phyloP scores from a whole-genome alignment of 2,888 invertebrate genomes.

The Orchesella flavescens region DNA sequence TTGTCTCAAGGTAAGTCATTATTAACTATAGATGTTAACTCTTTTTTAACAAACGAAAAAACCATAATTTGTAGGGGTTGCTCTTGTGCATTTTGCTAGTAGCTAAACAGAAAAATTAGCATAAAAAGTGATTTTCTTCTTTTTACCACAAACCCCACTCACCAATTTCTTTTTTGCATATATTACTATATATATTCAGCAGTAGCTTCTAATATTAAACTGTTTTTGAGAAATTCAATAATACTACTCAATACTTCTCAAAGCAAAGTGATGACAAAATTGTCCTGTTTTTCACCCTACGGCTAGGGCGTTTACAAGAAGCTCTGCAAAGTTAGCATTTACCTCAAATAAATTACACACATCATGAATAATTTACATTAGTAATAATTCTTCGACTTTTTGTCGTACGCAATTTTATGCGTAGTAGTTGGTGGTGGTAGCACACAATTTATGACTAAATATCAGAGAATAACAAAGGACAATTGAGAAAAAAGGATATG shows the following conservation, averaged over 20 bases:
- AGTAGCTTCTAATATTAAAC: background rate
- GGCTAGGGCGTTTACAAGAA: constrained; percentile 68
- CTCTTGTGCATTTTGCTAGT: too few species aligned
- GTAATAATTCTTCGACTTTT: constrained; percentile 50
- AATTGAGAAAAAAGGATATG: too few species aligned
- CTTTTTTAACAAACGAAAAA: background rate
- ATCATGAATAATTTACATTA: constrained; percentile 63
- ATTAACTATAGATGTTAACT: background rate
- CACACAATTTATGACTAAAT: too few species aligned
- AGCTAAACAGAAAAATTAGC: constrained; percentile 23
- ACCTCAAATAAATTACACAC: constrained; percentile 61
- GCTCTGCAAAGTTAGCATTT: constrained; percentile 65
- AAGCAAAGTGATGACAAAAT: constrained; percentile 7
- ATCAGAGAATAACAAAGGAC: too few species aligned
- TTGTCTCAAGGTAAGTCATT: constrained; percentile 86
- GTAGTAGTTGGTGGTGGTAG: too few species aligned
- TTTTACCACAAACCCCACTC: too few species aligned
- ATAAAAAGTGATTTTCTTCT: constrained; percentile 39
- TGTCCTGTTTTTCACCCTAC: constrained; percentile 59
- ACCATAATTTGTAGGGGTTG: too few species aligned
- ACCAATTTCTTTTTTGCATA: background rate
- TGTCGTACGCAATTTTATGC: background rate
- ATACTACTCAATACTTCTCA: too few species aligned
- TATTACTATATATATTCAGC: background rate
- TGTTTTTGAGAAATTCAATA: too few species aligned